Conservation (phyloP, 2,113 vertebrate genomes). For the Tor tambroides region DNA sequence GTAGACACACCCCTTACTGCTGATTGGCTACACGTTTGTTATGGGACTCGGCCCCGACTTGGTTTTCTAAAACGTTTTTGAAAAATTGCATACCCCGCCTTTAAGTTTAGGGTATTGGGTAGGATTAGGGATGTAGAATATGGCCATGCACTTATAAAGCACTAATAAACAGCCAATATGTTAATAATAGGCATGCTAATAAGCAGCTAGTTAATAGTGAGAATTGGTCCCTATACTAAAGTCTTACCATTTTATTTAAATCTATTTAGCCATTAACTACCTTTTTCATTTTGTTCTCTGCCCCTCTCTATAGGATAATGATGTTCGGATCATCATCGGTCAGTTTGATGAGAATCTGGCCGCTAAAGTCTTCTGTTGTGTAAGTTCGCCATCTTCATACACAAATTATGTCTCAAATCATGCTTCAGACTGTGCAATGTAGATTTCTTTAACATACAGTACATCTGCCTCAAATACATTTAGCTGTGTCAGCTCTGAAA, state of each 20-base stretch:
- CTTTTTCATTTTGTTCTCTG: background rate
- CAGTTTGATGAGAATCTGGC: constrained; percentile 98
- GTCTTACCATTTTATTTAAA: background rate
- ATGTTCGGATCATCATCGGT: constrained; percentile 97
- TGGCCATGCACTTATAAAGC: too few species aligned
- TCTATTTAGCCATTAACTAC: background rate
- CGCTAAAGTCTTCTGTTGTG: constrained; percentile 98
- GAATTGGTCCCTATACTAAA: too few species aligned
- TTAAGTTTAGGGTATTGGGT: too few species aligned
- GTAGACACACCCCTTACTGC: too few species aligned
- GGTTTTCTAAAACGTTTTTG: too few species aligned
- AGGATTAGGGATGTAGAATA: too few species aligned
- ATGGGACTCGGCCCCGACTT: too few species aligned
- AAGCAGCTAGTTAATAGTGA: too few species aligned
- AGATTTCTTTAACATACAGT: background rate
- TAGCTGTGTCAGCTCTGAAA: background rate
- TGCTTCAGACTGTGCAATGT: background rate
- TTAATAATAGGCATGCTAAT: too few species aligned
- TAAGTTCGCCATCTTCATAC: constrained; percentile 82
- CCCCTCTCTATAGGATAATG: constrained; percentile 83
- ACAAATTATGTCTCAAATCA: background rate
- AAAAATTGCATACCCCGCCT: too few species aligned
- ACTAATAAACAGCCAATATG: too few species aligned
- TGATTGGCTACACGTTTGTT: too few species aligned
- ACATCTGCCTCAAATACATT: background rate